Evolutionary conservation across 2,888 invertebrate genomes (phyloP), one percentile per base, ranked within the genome.

Genomic region (Serripes groenlandicus): DNA sequence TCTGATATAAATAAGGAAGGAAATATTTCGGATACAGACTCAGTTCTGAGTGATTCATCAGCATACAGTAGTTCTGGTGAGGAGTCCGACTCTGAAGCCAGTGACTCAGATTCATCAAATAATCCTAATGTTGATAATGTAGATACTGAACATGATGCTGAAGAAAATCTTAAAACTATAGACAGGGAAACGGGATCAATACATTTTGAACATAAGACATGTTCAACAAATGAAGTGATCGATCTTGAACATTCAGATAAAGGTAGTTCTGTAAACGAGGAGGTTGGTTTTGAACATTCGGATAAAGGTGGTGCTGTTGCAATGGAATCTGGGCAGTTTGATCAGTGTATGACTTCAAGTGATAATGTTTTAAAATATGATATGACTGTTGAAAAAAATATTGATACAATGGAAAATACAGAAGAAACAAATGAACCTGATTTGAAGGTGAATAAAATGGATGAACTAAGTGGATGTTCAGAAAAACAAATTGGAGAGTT

Each of bases 11-110:
- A 62, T 30, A 23, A 28, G 37, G 70, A 60, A 60, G 69, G 69
- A 32, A 26, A 52, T 56, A 72, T 52, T 21, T 71, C 74, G 4
- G 81, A 81, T 58, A 78, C 81, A 18, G 78, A 76, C 9, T 85
- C 83, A 60, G 35, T 81, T 11, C 35, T 73, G 21, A 83, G 79
- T 76, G 79, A 79, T 11, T 76, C 79, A 5, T 75, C 74, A 60
- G 75, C 69, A n/a, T 84, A 80, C 68, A 84, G 84, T 56, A 84
- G 84, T 72, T 84, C 84, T 60, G 84, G 71, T 15, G 80, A 77
- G 34, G 80, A 80, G 34, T 77, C 80, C 5, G 84, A 84, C 28
- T 56, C 78, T 26, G 84, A 84, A 71, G 52, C 49, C 28, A 78
- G 84, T 37, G 71, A 71, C 4, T 52, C 32, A 52, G 62, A 62